These are phyloP conservation scores for Leptura quadrifasciata DNA, from an alignment of 2,888 invertebrate species.

Conservation along the genomic window DNA sequence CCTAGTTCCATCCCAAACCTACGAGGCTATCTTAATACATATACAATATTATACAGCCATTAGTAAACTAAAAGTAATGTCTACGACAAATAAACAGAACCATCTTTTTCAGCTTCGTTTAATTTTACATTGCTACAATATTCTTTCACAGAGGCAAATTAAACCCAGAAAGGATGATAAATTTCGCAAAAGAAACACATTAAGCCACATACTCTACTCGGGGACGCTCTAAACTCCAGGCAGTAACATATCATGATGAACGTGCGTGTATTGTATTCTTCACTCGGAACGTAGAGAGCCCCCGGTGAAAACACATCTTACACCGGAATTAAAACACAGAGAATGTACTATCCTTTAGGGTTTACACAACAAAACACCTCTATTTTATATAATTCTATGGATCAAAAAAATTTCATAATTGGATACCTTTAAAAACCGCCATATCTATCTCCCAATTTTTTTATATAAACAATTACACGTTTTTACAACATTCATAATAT, in stretches of 20 bases:
- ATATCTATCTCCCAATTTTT: constrained; percentile 21
- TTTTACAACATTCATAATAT: constrained; percentile 20
- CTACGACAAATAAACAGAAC: constrained; percentile 37
- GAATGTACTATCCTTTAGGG: constrained; percentile 32
- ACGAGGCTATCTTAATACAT: constrained; percentile 31
- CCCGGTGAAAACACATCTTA: background rate
- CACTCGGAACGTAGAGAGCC: background rate
- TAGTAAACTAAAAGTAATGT: constrained; percentile 23
- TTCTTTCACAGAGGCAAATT: constrained; percentile 33
- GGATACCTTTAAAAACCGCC: constrained; percentile 16
- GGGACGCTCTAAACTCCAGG: constrained; percentile 9
- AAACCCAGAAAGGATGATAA: constrained; percentile 36
- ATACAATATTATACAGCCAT: constrained; percentile 34
- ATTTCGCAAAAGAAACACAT: constrained; percentile 20
- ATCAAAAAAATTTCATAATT: constrained; percentile 24
- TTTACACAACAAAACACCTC: constrained; percentile 30
- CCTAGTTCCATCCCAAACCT: constrained; percentile 37
- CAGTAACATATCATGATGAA: background rate
- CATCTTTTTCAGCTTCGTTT: constrained; percentile 29
- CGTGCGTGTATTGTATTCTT: background rate
- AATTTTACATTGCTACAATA: constrained; percentile 45
- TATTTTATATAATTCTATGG: constrained; percentile 28
- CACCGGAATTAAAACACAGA: constrained; percentile 20
- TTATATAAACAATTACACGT: constrained; percentile 8
- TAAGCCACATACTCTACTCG: constrained; percentile 17